Evolutionary conservation across 2,888 invertebrate genomes (phyloP), one percentile per base, ranked within the genome.

Genomic region (Pseudococcus viburni): DNA sequence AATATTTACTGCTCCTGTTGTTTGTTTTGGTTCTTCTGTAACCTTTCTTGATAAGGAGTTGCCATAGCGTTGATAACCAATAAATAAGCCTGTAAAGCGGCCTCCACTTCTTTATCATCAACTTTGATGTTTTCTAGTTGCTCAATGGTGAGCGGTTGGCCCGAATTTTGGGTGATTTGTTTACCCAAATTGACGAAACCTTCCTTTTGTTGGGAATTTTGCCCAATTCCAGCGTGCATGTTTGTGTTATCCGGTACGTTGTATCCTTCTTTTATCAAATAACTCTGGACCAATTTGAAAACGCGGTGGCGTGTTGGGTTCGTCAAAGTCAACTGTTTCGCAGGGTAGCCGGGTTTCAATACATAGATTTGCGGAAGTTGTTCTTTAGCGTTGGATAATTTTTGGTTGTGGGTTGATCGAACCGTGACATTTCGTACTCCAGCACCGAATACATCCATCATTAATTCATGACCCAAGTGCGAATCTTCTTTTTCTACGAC

Each of bases 361-460:
- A 33, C 64, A 11, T 19, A 59, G 0, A 42, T n/a, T 4, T 59
- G 64, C 17, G 59, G 59, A n/a, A 59, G 59, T n/a, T 17, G 4
- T 59, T n/a, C n/a, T 6, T 59, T 59, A 0, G 4, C 5, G n/a
- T 59, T n/a, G 17, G 59, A 12, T 39, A 19, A 19, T 19, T 19
- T 17, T 46, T 9, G 64, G 17, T 51, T 51, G 22, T 15, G 55
- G 15, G 22, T 84, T 17, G 22, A 87, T 19, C 22, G 51, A 55
- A 86, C 84, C n/a, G 26, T 87, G 51, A 88, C 55, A 11, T 83
- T 55, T 17, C 17, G 4, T 11, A 88, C 55, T 33, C 26, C 26
- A 33, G 26, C 3, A 15, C 19, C 17, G 8, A 46, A 59, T n/a
- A 89, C 51, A 22, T 89, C 88, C 8, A 89, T 85, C 11, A 89